phyloP scores from a whole-genome alignment of 1,140 invertebrate species.

The Eubasilissa regina region DNA sequence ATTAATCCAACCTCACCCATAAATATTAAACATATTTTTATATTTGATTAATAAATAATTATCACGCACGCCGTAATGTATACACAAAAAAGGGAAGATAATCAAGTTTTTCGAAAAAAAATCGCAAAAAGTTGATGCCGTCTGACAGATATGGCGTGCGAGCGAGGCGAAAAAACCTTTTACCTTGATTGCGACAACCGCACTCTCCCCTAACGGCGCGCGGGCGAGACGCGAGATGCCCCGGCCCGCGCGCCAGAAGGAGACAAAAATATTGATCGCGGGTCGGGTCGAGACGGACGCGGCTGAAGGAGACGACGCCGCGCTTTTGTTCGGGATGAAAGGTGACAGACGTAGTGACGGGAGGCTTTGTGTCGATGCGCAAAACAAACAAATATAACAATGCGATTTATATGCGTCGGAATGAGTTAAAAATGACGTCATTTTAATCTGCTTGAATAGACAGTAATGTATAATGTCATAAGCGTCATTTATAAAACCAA shows the following conservation, averaged over 20 bases:
- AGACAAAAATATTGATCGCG: slow-evolving; percentile 11
- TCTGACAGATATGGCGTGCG: slow-evolving; percentile 13
- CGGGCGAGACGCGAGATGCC: background rate
- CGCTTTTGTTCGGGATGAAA: background rate
- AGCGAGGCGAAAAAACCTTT: slow-evolving; percentile 56
- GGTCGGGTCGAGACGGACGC: background rate
- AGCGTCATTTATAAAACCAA: too few relatives aligned
- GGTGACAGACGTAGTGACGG: background rate
- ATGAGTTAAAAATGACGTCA: background rate
- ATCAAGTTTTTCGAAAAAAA: slow-evolving; percentile 6
- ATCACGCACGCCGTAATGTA: background rate
- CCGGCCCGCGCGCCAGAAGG: background rate
- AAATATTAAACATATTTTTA: too few relatives aligned
- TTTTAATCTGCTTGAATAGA: background rate
- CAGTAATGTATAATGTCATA: too few relatives aligned
- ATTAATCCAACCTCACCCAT: too few relatives aligned
- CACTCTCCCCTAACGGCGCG: slow-evolving; percentile 46
- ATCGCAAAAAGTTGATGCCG: slow-evolving; percentile 13
- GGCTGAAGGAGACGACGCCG: background rate
- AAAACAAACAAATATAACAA: slow-evolving; percentile 24
- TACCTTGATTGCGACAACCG: slow-evolving; percentile 58
- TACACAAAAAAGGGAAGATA: background rate
- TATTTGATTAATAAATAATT: background rate
- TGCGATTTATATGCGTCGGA: slow-evolving; percentile 2
- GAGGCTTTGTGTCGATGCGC: background rate